These are phyloP conservation scores for Mycalesis mineus DNA, from an alignment of 2,888 invertebrate species.

Conservation along the genomic window DNA sequence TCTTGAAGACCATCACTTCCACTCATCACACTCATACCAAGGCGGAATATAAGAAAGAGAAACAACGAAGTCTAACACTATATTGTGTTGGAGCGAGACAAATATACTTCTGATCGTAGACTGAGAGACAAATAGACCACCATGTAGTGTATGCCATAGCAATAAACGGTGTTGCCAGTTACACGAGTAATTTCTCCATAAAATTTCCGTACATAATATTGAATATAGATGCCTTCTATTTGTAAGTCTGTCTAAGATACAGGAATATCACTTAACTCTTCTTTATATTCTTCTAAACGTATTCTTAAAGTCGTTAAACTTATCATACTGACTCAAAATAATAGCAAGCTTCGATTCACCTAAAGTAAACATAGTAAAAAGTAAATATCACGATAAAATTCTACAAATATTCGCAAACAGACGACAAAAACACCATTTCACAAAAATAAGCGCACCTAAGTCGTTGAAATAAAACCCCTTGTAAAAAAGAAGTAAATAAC, in stretches of 20 bases:
- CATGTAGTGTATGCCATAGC: no score
- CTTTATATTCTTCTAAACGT: not conserved
- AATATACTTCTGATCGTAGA: no score
- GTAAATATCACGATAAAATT: conserved; percentile 18
- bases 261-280: not conserved
- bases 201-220: not conserved
- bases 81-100: no score
- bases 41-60: not conserved
- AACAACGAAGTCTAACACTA: not conserved
- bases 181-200: not conserved
- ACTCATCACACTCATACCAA: not conserved
- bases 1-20: no score
- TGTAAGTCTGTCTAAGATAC: no score
- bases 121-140: no score
- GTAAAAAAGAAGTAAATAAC: not conserved
- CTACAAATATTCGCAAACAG: conserved; percentile 14
- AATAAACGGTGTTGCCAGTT: no score
- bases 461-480: conserved; percentile 6
- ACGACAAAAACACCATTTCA: conserved; percentile 8
- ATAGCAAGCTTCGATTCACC: conserved; percentile 39
- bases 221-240: no score
- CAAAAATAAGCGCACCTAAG: conserved; percentile 7
- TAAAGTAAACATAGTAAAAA: not conserved
- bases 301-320: conserved; percentile 24
- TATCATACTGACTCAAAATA: conserved; percentile 42